Conservation (phyloP, 2,113 vertebrate genomes). For the Takifugu flavidus region DNA sequence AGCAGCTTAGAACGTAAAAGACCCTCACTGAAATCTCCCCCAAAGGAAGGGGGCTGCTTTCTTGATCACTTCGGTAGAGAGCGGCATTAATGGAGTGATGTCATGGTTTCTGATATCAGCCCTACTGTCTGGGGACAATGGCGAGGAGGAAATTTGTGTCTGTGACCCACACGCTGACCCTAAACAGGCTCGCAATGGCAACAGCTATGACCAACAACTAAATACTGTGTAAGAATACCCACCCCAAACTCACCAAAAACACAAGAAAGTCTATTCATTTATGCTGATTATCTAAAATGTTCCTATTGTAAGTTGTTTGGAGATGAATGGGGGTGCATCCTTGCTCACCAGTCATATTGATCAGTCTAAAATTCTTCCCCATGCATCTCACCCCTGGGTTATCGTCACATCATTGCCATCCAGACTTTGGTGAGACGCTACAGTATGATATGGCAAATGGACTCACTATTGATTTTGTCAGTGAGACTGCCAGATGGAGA, state of each 20-base stretch:
- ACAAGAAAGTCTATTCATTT: not conserved
- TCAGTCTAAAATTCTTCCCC: conserved; percentile 67
- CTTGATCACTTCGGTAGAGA: conserved; percentile 50
- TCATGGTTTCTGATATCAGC: conserved; percentile 73
- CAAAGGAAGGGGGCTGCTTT: conserved; percentile 71
- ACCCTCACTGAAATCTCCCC: conserved; percentile 77
- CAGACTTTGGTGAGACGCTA: conserved; percentile 67
- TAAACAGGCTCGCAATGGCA: conserved; percentile 17
- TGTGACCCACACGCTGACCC: conserved; percentile 48
- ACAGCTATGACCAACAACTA: not conserved
- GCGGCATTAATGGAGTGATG: conserved; percentile 77
- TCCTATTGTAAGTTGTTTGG: conserved; percentile 2
- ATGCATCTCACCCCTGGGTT: conserved; percentile 67
- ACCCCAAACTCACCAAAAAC: not conserved
- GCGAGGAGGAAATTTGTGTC: conserved; percentile 35
- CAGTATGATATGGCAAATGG: conserved; percentile 77
- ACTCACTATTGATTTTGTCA: conserved; percentile 75
- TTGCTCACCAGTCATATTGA: conserved; percentile 69
- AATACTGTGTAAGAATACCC: not conserved
- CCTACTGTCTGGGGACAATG: conserved; percentile 50
- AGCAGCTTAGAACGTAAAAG: conserved; percentile 75
- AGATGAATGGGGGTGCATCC: conserved; percentile 13
- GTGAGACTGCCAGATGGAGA: conserved; percentile 65
- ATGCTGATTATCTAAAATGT: not conserved
- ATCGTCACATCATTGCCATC: conserved; percentile 79